A percentile compares a stretch with the other conserved stretches of the same genome.
phyloP scores from a whole-genome alignment of 2,888 invertebrate genomes.

The Drosophila testacea region DNA sequence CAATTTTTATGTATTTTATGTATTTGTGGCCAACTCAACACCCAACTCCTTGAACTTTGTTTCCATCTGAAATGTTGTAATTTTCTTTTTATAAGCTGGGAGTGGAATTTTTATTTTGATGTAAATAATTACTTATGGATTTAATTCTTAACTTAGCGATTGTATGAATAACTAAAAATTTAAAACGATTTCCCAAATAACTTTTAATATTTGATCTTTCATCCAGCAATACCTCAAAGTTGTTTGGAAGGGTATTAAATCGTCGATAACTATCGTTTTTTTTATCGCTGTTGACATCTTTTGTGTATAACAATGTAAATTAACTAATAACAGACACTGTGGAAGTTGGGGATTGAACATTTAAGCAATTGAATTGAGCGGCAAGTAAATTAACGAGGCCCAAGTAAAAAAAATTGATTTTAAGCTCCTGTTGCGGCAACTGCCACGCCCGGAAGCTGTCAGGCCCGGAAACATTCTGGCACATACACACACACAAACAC shows the following conservation, averaged over 20 bases:
- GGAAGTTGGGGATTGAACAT: slow-evolving; percentile 43
- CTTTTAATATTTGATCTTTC: too few relatives aligned
- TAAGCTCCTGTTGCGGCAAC: slow-evolving; percentile 12
- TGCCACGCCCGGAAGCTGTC: slow-evolving; percentile 49
- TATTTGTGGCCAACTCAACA: slow-evolving; percentile 22
- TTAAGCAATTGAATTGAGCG: slow-evolving; percentile 48
- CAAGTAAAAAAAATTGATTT: slow-evolving; percentile 51
- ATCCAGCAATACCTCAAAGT: neutral
- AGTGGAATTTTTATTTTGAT: neutral
- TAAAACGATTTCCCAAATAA: too few relatives aligned
- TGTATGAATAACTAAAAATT: too few relatives aligned
- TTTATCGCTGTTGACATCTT: slow-evolving; percentile 45
- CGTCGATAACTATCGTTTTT: slow-evolving; percentile 2
- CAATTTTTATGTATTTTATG: slow-evolving; percentile 45
- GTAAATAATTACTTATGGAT: too few relatives aligned
- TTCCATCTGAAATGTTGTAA: slow-evolving; percentile 7
- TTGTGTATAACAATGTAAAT: slow-evolving; percentile 63
- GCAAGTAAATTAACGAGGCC: slow-evolving; percentile 27
- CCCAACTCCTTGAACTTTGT: slow-evolving; percentile 23
- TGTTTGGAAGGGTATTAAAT: neutral
- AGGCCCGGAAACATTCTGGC: slow-evolving; percentile 47
- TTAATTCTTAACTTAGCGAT: too few relatives aligned
- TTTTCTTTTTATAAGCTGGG: neutral
- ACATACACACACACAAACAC: slow-evolving; percentile 8
- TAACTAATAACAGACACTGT: slow-evolving; percentile 55